A percentile compares a stretch with the other conserved stretches of the same genome.
Conservation (phyloP, 1,140 invertebrate species). For the Homarus americanus region DNA sequence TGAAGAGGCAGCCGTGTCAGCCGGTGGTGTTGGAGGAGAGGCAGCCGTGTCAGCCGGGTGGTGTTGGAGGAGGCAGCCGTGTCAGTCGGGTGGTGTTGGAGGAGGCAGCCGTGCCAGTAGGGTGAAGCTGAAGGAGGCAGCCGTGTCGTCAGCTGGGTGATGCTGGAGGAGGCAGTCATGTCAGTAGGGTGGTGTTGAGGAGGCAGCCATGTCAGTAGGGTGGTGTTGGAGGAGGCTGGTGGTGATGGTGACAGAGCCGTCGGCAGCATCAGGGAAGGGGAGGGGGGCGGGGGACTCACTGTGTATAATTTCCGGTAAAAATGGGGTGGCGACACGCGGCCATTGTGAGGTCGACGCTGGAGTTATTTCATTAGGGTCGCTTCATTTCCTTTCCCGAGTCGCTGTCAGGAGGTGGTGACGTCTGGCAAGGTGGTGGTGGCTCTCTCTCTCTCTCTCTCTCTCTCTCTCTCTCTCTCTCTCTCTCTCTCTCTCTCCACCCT, state of each 20-base stretch:
- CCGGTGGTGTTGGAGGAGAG: no score
- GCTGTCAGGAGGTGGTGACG: slow-evolving; percentile 23
- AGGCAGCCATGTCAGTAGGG: no score
- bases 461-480: slow-evolving; percentile 19
- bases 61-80: no score
- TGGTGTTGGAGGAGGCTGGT: neutral
- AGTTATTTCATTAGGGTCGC: slow-evolving; percentile 31
- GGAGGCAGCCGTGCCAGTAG: no score
- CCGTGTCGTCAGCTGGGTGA: no score
- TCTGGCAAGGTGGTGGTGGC: neutral
- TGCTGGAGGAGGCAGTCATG: no score
- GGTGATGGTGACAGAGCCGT: no score
- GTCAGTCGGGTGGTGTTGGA: no score
- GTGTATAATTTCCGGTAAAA: slow-evolving; percentile 30
- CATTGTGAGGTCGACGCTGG: slow-evolving; percentile 23
- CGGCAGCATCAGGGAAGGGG: neutral
- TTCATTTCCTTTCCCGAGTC: slow-evolving; percentile 24
- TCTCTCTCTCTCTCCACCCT: slow-evolving; percentile 6
- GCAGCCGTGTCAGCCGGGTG: no score
- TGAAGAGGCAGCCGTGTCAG: no score
- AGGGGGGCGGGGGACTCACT: neutral
- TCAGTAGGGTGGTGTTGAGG: no score
- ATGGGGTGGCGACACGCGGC: slow-evolving; percentile 35
- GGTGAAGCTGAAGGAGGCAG: no score
- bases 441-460: slow-evolving; percentile 25